Evolutionary conservation across 2,888 invertebrate species (phyloP).

Genomic region (Automeris io): DNA sequence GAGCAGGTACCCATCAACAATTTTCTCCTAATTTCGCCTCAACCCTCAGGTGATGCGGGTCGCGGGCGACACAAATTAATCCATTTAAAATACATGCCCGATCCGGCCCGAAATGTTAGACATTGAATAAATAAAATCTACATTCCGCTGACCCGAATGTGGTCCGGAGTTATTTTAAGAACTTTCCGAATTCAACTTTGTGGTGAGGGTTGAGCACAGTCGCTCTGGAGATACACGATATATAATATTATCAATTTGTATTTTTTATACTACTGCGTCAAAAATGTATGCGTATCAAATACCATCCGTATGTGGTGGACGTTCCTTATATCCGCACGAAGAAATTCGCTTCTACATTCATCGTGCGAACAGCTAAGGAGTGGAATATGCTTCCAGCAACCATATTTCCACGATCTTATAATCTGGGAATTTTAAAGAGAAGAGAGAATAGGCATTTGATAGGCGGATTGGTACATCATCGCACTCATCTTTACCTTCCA

Average conservation of each 20-base stretch:
- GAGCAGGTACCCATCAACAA: conserved; percentile 34
- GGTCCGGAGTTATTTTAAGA: conserved; percentile 21
- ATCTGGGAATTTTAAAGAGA: no score
- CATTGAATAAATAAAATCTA: conserved; percentile 40
- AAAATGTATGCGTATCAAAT: no score
- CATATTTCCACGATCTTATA: no score
- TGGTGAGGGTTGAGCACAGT: conserved; percentile 16
- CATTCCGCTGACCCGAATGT: conserved; percentile 25
- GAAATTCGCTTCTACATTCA: no score
- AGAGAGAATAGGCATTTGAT: no score
- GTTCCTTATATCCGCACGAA: no score
- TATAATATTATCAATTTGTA: not conserved
- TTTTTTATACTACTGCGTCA: no score
- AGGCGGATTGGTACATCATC: no score
- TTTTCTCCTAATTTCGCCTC: conserved; percentile 31
- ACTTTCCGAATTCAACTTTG: conserved; percentile 21
- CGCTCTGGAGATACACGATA: not conserved
- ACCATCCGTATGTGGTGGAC: no score
- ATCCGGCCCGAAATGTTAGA: conserved; percentile 30
- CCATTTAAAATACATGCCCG: conserved; percentile 49
- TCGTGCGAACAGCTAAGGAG: no score
- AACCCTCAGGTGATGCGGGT: conserved; percentile 39
- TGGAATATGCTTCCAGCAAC: no score
- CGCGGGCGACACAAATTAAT: conserved; percentile 46
- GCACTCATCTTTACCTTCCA: no score